Evolutionary conservation across 2,888 invertebrate genomes (phyloP).

Genomic region (Hypercompe scribonia): DNA sequence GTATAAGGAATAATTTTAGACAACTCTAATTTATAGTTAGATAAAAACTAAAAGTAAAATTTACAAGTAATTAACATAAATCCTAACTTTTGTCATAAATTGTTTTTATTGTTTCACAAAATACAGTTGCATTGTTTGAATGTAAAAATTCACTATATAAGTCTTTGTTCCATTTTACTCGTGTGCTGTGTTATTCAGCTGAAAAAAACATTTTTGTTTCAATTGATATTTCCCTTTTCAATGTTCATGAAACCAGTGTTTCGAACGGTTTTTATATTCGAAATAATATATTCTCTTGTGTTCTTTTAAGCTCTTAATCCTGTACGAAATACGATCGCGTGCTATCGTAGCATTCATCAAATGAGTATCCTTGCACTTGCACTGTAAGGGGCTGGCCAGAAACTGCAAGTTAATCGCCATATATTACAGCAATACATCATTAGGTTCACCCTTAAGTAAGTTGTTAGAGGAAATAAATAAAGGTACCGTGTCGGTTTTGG

Average conservation of each 20-base stretch:
- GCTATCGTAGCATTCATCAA: slow-evolving; percentile 67
- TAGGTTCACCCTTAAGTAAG: slow-evolving; percentile 58
- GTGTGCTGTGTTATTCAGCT: background rate
- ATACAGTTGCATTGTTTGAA: background rate
- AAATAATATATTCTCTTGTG: background rate
- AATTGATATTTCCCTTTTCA: background rate
- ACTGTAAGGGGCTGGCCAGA: slow-evolving; percentile 62
- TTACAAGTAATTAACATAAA: background rate
- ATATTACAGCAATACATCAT: slow-evolving; percentile 74
- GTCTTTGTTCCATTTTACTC: background rate
- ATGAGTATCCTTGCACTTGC: slow-evolving; percentile 67
- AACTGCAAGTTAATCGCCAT: slow-evolving; percentile 81
- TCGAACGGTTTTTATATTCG: background rate
- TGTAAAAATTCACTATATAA: background rate
- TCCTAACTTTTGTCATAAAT: background rate
- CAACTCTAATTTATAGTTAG: background rate
- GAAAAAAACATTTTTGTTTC: background rate
- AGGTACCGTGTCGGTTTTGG: slow-evolving; percentile 48
- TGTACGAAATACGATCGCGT: slow-evolving; percentile 75
- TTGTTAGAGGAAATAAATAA: slow-evolving; percentile 63
- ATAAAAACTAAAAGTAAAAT: background rate
- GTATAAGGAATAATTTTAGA: background rate
- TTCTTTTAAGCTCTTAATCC: slow-evolving; percentile 65
- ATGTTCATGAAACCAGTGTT: background rate
- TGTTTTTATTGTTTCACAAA: background rate